Evolutionary conservation across 1,140 invertebrate genomes (phyloP), one percentile per base, ranked within the genome.

Genomic region (Chrysoperla carnea): DNA sequence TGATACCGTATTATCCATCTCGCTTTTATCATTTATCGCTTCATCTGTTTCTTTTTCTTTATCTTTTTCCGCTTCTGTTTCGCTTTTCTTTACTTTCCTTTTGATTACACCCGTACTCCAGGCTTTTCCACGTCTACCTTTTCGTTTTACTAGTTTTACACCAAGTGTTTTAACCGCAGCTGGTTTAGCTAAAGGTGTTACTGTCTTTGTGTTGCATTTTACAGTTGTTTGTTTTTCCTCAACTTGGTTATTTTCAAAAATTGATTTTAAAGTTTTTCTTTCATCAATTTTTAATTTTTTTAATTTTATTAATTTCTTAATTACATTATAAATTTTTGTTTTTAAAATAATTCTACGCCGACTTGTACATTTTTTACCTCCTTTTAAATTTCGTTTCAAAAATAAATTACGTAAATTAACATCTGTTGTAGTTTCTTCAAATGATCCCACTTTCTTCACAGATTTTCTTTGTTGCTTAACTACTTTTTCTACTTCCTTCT

Each of bases 1-100:
- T 8, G 41, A 39, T 36, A 48, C 11, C 13, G 55, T 33, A 4
- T 33, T 6, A 2, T 33, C 31, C 6, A 33, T 6, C 12, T 37
- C 36, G 12, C 1, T 12, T 37, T 37, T 15, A 12, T 37, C 36
- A 37, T 37, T 37, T 37, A 9, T 37, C 4, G 8, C 8, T 13
- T 13, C 36, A 14, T 37, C n/a, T 12, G 36, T 2, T 3, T 12
- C 8, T 15, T 11, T 8, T 3, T 11, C 12, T 14, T 12, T 37
- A 8, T 37, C 14, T 37, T 37, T 15, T 37, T 8, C 8, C 8
- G 14, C 7, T 37, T 37, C 8, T 12, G 14, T 14, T 37, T 12
- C 9, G 5, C 27, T 40, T 8, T 38, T 38, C 8, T 14, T 23
- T 38, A 8, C 4, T 9, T 38, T 38, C 9, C 8, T 2, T 38